Evolutionary conservation across 2,113 vertebrate genomes (phyloP).

Genomic region (Macaca mulatta): DNA sequence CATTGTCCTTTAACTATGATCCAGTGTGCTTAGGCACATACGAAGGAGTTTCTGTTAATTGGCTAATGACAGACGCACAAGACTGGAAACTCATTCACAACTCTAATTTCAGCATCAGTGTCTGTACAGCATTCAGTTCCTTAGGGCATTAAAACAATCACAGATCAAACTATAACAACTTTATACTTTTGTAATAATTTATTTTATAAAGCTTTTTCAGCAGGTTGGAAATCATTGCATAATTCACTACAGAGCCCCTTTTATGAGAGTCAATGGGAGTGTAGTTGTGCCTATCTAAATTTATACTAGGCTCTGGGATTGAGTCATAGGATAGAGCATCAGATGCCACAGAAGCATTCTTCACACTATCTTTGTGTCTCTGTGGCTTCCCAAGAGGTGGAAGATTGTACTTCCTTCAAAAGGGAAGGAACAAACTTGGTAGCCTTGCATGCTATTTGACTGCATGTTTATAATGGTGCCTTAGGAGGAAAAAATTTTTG

Average conservation of each 20-base stretch:
- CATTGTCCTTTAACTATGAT: slow-evolving; percentile 37
- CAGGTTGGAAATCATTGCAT: neutral
- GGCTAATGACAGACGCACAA: neutral
- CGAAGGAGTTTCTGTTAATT: slow-evolving; percentile 28
- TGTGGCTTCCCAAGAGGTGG: neutral
- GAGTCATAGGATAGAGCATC: neutral
- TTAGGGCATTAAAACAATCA: slow-evolving; percentile 1
- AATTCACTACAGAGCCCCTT: neutral
- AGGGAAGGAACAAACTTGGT: neutral
- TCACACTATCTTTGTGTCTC: neutral
- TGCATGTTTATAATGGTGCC: neutral
- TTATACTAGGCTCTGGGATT: neutral
- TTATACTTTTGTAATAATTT: slow-evolving; percentile 1
- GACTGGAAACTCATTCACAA: slow-evolving; percentile 27
- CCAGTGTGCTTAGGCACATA: neutral
- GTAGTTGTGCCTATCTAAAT: neutral
- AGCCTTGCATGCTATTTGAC: neutral
- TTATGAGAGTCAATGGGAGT: neutral
- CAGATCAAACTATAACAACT: neutral
- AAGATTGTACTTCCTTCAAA: neutral
- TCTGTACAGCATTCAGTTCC: neutral
- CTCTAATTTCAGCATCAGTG: neutral
- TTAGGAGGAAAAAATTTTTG: neutral
- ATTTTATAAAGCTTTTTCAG: neutral
- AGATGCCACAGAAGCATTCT: neutral